Evolutionary conservation across 2,888 invertebrate genomes (phyloP), one percentile per base, ranked within the genome.

Genomic region (Hemithea aestivaria): DNA sequence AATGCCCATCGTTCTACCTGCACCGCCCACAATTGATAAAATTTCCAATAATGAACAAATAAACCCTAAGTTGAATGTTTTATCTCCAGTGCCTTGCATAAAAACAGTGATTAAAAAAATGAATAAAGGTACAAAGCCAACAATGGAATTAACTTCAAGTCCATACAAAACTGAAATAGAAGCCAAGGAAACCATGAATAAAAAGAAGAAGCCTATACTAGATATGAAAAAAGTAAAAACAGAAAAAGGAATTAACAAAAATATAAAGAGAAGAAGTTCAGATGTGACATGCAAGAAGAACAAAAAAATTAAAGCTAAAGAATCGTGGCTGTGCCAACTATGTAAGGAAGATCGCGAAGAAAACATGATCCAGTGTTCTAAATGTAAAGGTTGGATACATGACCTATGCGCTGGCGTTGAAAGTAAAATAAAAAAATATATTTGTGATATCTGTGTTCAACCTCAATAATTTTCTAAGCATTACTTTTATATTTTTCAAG

Each of bases 321-420:
- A 37, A 37, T 10, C 12, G 10, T 37, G 37, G 37, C 27, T 37
- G 26, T 37, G 37, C 26, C 12, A 37, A 37, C 27, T 37, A 31
- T 37, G 30, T 9, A 26, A 37, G 10, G 37, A 37, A 37, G 22
- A 37, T 37, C 27, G 37, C 7, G 10, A 35, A 37, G 31, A 37
- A 37, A 37, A 37, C 8, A 31, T 37, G 37, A 37, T 20, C 30
- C 22, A 31, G 20, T 37, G 37, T 37, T 11, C 11, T 22, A 31
- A 37, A 37, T 37, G 37, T 20, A 37, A 37, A 21, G 31, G 30
- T n/a, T 37, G 31, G 31, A 21, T 37, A 37, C 37, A 37, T 37
- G 37, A 37, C 7, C 20, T 30, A 31, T 31, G 37, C 31, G 24
- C 35, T n/a, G n/a, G n/a, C n/a, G n/a, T n/a, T n/a, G n/a, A n/a